Evolutionary conservation across 2,797 vertebrate species (phyloP).

Genomic region (Echiichthys vipera): DNA sequence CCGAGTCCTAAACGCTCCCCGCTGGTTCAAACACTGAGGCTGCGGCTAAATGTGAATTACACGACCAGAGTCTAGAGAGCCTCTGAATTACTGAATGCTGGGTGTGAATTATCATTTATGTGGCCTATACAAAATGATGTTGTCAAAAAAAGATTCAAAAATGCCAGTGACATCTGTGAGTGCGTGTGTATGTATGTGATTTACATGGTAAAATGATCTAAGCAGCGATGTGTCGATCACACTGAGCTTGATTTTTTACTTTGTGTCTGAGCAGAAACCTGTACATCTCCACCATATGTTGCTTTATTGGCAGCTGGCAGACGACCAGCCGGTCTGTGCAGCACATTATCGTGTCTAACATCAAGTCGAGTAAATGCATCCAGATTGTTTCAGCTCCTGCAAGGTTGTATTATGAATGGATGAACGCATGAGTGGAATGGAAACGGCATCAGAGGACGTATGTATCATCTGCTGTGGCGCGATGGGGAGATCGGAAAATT

Average conservation of each 20-base stretch:
- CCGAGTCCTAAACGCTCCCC: slow-evolving; percentile 34
- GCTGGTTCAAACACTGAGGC: slow-evolving; percentile 36
- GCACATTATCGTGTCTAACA: slow-evolving; percentile 29
- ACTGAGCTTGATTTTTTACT: not conserved
- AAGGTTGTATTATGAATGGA: slow-evolving; percentile 43
- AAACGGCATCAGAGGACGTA: slow-evolving; percentile 29
- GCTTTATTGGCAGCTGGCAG: slow-evolving; percentile 48
- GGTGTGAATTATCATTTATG: not conserved
- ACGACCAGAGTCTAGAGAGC: slow-evolving; percentile 8
- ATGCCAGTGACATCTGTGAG: not conserved
- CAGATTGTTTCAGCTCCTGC: slow-evolving; percentile 63
- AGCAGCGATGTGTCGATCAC: slow-evolving; percentile 8
- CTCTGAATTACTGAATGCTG: slow-evolving; percentile 3
- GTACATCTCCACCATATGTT: slow-evolving; percentile 49
- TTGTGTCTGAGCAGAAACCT: not conserved
- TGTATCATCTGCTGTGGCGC: not conserved
- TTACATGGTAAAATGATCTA: not conserved
- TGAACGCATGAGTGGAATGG: slow-evolving; percentile 36
- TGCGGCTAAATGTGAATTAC: slow-evolving; percentile 49
- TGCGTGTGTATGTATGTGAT: not conserved
- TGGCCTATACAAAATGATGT: not conserved
- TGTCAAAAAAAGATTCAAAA: not conserved
- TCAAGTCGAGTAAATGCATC: slow-evolving; percentile 52
- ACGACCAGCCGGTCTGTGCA: slow-evolving; percentile 40
- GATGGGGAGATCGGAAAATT: not conserved